phyloP scores from a whole-genome alignment of 2,797 vertebrate species.

The Chromis chromis region DNA sequence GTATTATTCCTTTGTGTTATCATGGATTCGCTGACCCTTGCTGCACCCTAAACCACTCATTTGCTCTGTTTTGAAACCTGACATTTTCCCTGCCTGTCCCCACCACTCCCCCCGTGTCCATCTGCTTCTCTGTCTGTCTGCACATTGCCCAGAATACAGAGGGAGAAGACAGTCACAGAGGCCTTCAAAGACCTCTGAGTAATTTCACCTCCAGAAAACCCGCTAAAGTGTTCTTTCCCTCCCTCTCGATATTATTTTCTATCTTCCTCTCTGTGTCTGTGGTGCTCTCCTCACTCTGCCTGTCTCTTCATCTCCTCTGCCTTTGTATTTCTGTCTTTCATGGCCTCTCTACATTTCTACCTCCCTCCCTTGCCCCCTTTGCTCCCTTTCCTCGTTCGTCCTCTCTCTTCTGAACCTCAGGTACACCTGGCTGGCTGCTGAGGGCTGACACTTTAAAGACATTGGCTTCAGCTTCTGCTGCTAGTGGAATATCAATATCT shows the following conservation, averaged over 20 bases:
- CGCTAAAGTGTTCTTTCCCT: slow-evolving; percentile 40
- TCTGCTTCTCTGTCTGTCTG: slow-evolving; percentile 59
- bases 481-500: slow-evolving; percentile 79
- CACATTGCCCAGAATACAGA: slow-evolving; percentile 42
- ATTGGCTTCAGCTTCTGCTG: slow-evolving; percentile 71
- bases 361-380: slow-evolving; percentile 29
- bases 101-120: slow-evolving; percentile 52
- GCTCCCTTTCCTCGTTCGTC: slow-evolving; percentile 32
- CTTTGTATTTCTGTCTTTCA: slow-evolving; percentile 66
- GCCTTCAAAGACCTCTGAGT: slow-evolving; percentile 65
- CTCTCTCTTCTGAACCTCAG: slow-evolving; percentile 53
- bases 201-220: slow-evolving; percentile 61
- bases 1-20: slow-evolving; percentile 17
- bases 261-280: slow-evolving; percentile 22
- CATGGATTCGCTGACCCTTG: slow-evolving; percentile 25
- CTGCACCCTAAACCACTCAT: slow-evolving; percentile 37
- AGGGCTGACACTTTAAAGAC: slow-evolving; percentile 80
- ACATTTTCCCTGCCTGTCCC: slow-evolving; percentile 46
- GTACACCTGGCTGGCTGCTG: slow-evolving; percentile 76
- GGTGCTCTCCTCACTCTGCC: slow-evolving; percentile 25
- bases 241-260: slow-evolving; percentile 18
- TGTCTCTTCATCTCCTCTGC: slow-evolving; percentile 52
- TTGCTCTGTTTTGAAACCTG: slow-evolving; percentile 59
- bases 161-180: slow-evolving; percentile 38
- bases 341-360: slow-evolving; percentile 46